Evolutionary conservation across 2,888 invertebrate species (phyloP).

Genomic region (Ophion obscuratus): DNA sequence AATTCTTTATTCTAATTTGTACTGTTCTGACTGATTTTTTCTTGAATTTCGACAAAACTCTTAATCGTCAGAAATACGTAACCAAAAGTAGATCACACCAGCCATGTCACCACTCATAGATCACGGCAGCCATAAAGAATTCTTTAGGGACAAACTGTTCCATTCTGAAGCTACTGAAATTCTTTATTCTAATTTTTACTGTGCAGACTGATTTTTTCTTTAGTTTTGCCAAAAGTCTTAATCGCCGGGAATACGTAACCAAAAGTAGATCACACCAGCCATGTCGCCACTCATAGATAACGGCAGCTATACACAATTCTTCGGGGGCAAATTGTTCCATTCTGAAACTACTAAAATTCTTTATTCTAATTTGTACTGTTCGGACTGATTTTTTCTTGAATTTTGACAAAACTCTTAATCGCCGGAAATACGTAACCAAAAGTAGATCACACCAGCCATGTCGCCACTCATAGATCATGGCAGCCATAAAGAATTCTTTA

Average conservation of each 20-base stretch:
- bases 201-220: no score
- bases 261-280: not conserved
- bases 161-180: not conserved
- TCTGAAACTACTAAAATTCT: not conserved
- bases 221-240: not conserved
- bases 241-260: not conserved
- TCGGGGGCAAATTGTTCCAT: not conserved
- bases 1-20: no score
- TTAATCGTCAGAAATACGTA: not conserved
- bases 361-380: no score
- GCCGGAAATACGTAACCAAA: not conserved
- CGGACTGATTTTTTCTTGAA: no score
- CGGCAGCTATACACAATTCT: not conserved
- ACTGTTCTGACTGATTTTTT: no score
- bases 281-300: not conserved
- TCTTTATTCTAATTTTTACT: no score
- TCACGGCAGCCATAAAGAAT: not conserved
- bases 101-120: not conserved
- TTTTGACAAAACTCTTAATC: not conserved
- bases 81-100: not conserved
- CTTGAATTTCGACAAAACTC: not conserved
- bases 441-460: not conserved
- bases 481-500: no score
- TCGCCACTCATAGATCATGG: not conserved
- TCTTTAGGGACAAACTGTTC: not conserved